Base-by-base conservation (phyloP, 2,113 vertebrate genomes). In the Meleagris gallopavo region DNA sequence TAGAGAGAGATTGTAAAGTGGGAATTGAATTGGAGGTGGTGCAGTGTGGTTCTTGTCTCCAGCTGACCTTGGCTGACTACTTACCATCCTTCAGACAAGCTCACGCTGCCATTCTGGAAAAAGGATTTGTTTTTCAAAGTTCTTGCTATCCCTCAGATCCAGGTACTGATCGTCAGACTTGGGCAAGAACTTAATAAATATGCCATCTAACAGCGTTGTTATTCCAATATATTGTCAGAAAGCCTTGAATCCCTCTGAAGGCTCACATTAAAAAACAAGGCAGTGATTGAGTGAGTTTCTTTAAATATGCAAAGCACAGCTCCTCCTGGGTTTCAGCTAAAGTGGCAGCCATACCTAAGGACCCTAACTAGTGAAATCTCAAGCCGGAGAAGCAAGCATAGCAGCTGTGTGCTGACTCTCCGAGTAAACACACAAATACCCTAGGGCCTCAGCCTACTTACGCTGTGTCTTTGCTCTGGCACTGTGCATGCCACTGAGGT, bases 361-460 rank as follows among this genome's bases (percentile, higher is more conserved):
- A 76, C 70, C 83, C 65, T 57, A 82, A 90, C 64, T 93, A 40
- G 16, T 75, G 74, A 61, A 72, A 57, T 75, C 66, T 88, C 40
- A 46, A 94, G 52, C 61, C n/a, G 30, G 34, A 69, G 61, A 72
- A 89, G 61, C 43, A 55, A 64, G 29, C 13, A 4, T 13, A 81
- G 76, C 82, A 91, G 76, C 77, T 94, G 83, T 36, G 92, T 96
- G 69, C 83, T 76, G 66, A 22, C 48, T 90, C 60, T 86, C 66
- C 12, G 67, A 40, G 77, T 71, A 81, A 92, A 83, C 58, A 70
- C 60, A 74, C 46, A 64, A 73, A 90, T 89, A 88, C 88, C 86
- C 86, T n/a, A 36, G 90, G 89, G 96, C 46, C 57, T 90, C 86
- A 94, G 73, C 83, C 88, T 90, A 48, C 77, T 94, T 92, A 11